Conservation (phyloP, 2,113 vertebrate genomes). For the Chaetorhynchus papuensis region DNA sequence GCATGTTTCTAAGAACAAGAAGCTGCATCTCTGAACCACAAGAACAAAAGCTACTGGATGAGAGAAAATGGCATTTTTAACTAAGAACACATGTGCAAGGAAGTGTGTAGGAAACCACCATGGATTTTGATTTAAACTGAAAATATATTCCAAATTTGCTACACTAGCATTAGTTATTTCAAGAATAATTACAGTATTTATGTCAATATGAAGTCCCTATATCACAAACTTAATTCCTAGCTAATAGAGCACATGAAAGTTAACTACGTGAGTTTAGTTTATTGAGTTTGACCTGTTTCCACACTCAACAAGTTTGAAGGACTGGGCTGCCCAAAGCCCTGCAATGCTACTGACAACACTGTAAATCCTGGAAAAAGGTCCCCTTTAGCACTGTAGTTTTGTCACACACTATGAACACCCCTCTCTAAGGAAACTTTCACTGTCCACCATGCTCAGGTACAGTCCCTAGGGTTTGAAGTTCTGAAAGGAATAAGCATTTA, state of each 20-base stretch:
- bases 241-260: not conserved
- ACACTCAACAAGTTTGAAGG: not conserved
- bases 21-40: not conserved
- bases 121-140: not conserved
- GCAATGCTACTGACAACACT: not conserved
- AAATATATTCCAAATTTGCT: not conserved
- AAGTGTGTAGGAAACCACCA: not conserved
- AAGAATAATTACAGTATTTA: not conserved
- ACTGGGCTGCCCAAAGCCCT: not conserved
- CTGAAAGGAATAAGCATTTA: not conserved
- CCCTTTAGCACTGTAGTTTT: not conserved
- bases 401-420: not conserved
- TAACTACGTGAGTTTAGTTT: not conserved
- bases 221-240: not conserved
- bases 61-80: not conserved
- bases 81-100: not conserved
- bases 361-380: not conserved
- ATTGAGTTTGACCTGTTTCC: not conserved
- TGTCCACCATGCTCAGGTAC: not conserved
- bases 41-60: not conserved
- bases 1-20: not conserved
- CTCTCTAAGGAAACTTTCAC: not conserved
- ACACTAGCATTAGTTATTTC: not conserved
- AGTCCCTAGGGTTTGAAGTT: not conserved
- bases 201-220: not conserved